Percentiles rank a stretch among this genome's conserved stretches.
Evolutionary conservation across 2,113 vertebrate species (phyloP).

Genomic region (Callorhinus ursinus): DNA sequence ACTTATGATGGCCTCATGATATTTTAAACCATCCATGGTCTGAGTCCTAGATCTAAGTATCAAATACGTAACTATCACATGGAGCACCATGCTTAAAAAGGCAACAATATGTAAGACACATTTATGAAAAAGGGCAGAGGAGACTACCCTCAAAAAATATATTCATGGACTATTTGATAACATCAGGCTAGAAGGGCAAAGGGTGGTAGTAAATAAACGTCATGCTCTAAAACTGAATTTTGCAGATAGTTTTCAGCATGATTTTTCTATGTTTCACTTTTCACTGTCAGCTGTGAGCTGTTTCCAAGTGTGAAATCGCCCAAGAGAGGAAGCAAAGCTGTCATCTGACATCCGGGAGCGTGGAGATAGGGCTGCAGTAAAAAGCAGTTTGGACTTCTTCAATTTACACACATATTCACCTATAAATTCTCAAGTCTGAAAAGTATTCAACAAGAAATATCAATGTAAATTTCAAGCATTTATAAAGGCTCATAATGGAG

Average conservation of each 20-base stretch:
- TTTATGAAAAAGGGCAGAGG: background rate
- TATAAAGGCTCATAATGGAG: slow-evolving; percentile 27
- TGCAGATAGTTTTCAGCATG: slow-evolving; percentile 69
- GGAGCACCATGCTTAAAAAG: background rate
- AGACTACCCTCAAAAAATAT: background rate
- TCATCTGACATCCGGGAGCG: slow-evolving; percentile 76
- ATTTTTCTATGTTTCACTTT: slow-evolving; percentile 79
- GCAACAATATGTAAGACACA: background rate
- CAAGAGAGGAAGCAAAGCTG: slow-evolving; percentile 75
- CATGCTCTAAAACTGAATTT: slow-evolving; percentile 72
- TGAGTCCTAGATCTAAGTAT: slow-evolving; percentile 29
- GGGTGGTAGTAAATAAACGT: slow-evolving; percentile 73
- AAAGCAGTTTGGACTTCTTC: slow-evolving; percentile 54
- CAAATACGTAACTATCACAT: slow-evolving; percentile 11
- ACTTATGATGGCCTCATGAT: background rate
- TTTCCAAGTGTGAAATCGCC: slow-evolving; percentile 81
- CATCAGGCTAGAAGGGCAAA: slow-evolving; percentile 55
- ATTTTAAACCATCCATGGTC: background rate
- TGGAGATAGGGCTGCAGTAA: slow-evolving; percentile 63
- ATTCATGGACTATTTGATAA: slow-evolving; percentile 73
- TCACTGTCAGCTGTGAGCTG: slow-evolving; percentile 77
- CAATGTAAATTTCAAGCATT: slow-evolving; percentile 70
- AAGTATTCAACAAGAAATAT: slow-evolving; percentile 64
- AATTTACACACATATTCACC: slow-evolving; percentile 65
- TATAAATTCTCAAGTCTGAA: slow-evolving; percentile 56